Evolutionary conservation across 2,113 vertebrate genomes (phyloP), one percentile per base, ranked within the genome.

Genomic region (Fregetta grallaria): DNA sequence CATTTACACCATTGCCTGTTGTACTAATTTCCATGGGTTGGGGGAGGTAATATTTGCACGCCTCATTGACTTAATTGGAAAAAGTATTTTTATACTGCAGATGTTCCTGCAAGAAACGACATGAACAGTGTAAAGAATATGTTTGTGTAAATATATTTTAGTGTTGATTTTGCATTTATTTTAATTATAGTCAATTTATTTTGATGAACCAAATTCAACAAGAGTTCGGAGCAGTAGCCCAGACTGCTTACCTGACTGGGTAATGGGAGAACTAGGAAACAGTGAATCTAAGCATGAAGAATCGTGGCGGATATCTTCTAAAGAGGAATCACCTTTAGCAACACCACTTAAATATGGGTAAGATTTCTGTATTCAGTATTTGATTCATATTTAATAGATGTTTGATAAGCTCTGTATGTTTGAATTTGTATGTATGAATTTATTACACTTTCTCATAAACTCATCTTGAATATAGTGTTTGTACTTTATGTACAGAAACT

Each of bases 101-200:
- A 2, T 44, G 49, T 29, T 34, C 21, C 25, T 68, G 58, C 32
- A 61, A 55, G 29, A 50, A 82, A 27, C 3, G 1, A 25, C 40
- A 11, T 36, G 40, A 56, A 32, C 18, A 27, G 21, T 61, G n/a
- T 76, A n/a, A 27, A 62, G 21, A 73, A 38, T 34, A 18, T 45
- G 8, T 81, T 76, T 56, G 23, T 92, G 44, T 45, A 38, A 91
- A 45, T 19, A 4, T 14, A 47, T 42, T 32, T 16, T 16, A 1
- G 3, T 52, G 18, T 74, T 88, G 27, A 68, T 77, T 34, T 86
- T 84, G 13, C 5, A 6, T 75, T 92, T 98, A 50, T 95, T 98
- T 97, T 90, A 86, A 84, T 97, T 95, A 1, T 11, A 99, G 99
- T 99, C 98, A 16, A 99, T 99, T 97, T 99, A 99, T 97, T 99